Base-by-base conservation (phyloP, 1,140 invertebrate genomes). In the Cephus cinctus region DNA sequence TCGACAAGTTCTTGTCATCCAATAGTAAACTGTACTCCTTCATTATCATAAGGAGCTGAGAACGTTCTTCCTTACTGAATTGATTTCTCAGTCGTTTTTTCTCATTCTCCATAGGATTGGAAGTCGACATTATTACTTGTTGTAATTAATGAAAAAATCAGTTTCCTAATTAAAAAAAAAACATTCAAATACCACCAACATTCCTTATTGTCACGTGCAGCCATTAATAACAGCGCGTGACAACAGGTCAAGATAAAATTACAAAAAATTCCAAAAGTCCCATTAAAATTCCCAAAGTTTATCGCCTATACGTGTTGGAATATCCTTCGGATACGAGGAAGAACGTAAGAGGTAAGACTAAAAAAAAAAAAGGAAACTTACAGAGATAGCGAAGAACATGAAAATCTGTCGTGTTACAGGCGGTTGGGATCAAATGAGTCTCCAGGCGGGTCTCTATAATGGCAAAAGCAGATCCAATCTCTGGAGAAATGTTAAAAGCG, bases 51-150 rank as follows among this genome's bases (percentile, higher is more conserved):
- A 61, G 16, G 14, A 61, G 19, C 41, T 54, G 54, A 16, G 54
- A 32, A 4, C 59, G 50, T 21, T 61, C 59, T 30, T 57, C 55
- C 36, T 57, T 61, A 32, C 49, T 56, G 43, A 61, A 61, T 34
- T 61, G 59, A 16, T 52, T 58, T 23, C 39, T 14, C 20, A 41
- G 20, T 23, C 39, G 18, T 15, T 41, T 41, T 1, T 41, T 41
- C 9, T 41, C 39, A 23, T 41, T 41, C n/a, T 41, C 39, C 39
- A 41, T 41, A n/a, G 39, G 15, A 12, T 8, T 41, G 9, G 39
- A 41, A 15, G 39, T n/a, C 12, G 21, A 20, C 39, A 41, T 41
- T 19, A 8, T 41, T 27, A 6, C 25, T n/a, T 8, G 25, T n/a
- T n/a, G n/a, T n/a, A n/a, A n/a, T n/a, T n/a, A n/a, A n/a, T n/a